These are phyloP conservation scores for Pollicipes pollicipes DNA, from an alignment of 1,140 invertebrate genomes.

Conservation along the genomic window DNA sequence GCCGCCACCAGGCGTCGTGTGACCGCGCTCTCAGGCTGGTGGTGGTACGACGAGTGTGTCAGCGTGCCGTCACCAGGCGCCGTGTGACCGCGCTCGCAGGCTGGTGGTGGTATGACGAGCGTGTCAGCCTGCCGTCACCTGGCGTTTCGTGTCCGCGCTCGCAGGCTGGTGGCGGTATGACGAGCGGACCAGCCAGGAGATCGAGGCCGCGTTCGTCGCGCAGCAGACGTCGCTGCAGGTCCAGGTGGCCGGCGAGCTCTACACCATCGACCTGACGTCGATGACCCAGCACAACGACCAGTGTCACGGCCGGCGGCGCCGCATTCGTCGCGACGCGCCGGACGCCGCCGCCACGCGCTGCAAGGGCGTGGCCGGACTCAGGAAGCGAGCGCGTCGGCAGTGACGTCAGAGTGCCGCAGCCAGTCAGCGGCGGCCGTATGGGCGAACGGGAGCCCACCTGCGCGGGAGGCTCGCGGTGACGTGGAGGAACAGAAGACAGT, in stretches of 20 bases:
- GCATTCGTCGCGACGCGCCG: slow-evolving; percentile 30
- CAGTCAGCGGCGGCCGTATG: too few species aligned
- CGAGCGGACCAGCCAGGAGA: slow-evolving; percentile 28
- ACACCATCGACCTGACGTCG: slow-evolving; percentile 13
- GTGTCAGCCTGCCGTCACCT: slow-evolving; percentile 23
- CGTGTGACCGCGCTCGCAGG: slow-evolving; percentile 20
- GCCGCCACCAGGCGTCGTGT: too few species aligned
- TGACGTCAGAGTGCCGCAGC: too few species aligned
- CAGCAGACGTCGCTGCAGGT: slow-evolving; percentile 12
- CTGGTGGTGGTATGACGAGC: slow-evolving; percentile 37
- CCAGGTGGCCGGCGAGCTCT: slow-evolving; percentile 14
- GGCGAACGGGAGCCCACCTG: too few species aligned
- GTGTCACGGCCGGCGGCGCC: slow-evolving; percentile 33
- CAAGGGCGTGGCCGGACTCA: too few species aligned
- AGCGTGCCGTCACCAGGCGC: too few species aligned
- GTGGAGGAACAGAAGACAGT: too few species aligned
- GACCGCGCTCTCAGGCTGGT: too few species aligned
- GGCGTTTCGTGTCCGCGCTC: slow-evolving; percentile 9
- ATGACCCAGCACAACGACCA: slow-evolving; percentile 11
- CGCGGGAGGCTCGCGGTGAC: too few species aligned
- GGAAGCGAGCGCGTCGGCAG: too few species aligned
- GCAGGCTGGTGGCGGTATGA: slow-evolving; percentile 38
- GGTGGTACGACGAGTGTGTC: too few species aligned
- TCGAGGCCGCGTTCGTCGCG: slow-evolving; percentile 24
- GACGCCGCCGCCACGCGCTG: slow-evolving; percentile 34